A percentile compares a stretch with the other conserved stretches of the same genome.
These are phyloP conservation scores for Himalopsyche anomala DNA, from an alignment of 2,888 invertebrate genomes.

Conservation along the genomic window DNA sequence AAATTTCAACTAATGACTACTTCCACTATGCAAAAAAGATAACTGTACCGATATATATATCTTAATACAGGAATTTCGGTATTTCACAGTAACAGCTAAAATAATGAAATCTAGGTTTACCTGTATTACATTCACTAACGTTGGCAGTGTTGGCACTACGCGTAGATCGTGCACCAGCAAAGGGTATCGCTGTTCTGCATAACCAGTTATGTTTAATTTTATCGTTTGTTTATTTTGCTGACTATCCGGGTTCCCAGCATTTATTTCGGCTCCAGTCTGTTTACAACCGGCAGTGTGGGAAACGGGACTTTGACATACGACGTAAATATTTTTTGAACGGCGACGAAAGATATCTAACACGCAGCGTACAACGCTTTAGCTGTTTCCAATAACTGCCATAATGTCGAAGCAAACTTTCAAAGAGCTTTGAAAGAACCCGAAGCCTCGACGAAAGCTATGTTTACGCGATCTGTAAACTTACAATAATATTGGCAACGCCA, in stretches of 20 bases:
- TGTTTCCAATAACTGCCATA: neutral
- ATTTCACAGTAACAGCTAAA: too few species aligned
- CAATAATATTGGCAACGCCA: neutral
- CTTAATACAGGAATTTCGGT: too few species aligned
- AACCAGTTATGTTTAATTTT: slow-evolving; percentile 39
- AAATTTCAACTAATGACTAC: too few species aligned
- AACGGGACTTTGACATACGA: slow-evolving; percentile 30
- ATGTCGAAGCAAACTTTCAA: neutral
- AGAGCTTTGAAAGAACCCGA: neutral
- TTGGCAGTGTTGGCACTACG: too few species aligned
- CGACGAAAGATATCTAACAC: slow-evolving; percentile 19
- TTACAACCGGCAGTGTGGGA: slow-evolving; percentile 29
- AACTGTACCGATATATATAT: too few species aligned
- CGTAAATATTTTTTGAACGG: slow-evolving; percentile 23
- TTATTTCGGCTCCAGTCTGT: slow-evolving; percentile 40
- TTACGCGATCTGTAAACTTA: neutral
- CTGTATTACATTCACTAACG: too few species aligned
- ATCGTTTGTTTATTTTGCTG: slow-evolving; percentile 31
- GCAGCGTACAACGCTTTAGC: neutral
- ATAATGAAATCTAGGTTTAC: too few species aligned
- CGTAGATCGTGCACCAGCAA: neutral
- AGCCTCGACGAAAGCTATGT: neutral
- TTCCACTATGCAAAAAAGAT: too few species aligned
- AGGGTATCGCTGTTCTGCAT: neutral
- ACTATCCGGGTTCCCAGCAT: slow-evolving; percentile 43